Percentiles rank a stretch among this genome's conserved stretches.
Evolutionary conservation across 2,888 invertebrate genomes (phyloP).

Genomic region (Griposia aprilina): DNA sequence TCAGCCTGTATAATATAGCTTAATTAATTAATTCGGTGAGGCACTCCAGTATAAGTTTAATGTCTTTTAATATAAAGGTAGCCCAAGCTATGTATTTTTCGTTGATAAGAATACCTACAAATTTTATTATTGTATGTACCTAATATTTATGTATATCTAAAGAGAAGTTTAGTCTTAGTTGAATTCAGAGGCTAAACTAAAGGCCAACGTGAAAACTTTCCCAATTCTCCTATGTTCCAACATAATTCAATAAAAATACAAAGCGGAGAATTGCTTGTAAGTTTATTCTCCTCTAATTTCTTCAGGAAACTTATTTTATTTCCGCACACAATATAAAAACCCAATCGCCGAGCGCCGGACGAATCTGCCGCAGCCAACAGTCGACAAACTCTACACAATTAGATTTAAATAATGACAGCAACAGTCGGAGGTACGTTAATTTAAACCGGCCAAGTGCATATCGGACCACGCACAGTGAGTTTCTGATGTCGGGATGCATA

Average conservation of each 20-base stretch:
- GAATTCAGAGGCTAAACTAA: not conserved
- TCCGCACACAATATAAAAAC: constrained; percentile 25
- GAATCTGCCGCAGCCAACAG: constrained; percentile 42
- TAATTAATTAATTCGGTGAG: constrained; percentile 76
- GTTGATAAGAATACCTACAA: not conserved
- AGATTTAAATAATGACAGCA: constrained; percentile 48
- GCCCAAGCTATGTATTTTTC: constrained; percentile 7
- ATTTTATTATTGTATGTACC: not conserved
- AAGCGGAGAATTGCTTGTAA: not conserved
- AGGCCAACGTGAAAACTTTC: not conserved
- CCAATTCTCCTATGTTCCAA: not conserved
- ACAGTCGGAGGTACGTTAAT: constrained; percentile 31
- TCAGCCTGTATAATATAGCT: constrained; percentile 59
- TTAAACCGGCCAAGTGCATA: not conserved
- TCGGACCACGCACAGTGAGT: not conserved
- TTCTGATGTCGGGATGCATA: not conserved
- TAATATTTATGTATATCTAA: not conserved
- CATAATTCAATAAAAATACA: constrained; percentile 7
- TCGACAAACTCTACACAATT: constrained; percentile 52
- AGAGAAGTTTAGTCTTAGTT: not conserved
- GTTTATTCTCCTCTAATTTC: constrained; percentile 21
- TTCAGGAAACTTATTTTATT: constrained; percentile 40
- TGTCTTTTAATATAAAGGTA: constrained; percentile 44
- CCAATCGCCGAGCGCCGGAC: constrained; percentile 9
- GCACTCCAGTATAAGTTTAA: constrained; percentile 69